These are phyloP conservation scores for Chloebia gouldiae DNA, from an alignment of 2,113 vertebrate genomes.

Conservation along the genomic window DNA sequence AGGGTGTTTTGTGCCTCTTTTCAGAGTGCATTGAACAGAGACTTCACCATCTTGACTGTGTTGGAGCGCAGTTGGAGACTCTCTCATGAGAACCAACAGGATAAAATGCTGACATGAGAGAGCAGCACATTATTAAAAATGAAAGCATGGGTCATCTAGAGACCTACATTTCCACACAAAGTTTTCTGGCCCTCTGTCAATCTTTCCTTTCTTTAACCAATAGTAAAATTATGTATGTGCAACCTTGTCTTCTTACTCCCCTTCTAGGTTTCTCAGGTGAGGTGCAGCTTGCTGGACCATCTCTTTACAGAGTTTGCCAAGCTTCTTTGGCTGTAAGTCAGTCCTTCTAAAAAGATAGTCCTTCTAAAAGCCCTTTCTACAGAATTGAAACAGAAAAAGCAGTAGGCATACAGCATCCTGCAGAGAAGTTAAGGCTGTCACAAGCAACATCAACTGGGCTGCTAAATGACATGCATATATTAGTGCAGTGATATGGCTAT, in stretches of 20 bases:
- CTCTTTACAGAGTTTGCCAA: neutral
- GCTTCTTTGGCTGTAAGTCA: neutral
- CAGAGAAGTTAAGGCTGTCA: neutral
- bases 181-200: neutral
- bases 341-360: neutral
- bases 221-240: neutral
- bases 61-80: neutral
- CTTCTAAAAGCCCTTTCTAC: neutral
- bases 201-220: neutral
- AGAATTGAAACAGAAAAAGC: neutral
- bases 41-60: neutral
- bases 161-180: neutral
- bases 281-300: neutral
- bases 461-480: neutral
- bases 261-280: neutral
- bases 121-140: neutral
- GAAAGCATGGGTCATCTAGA: neutral
- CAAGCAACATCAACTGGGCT: neutral
- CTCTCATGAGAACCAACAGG: neutral
- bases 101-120: neutral
- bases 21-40: neutral
- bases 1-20: neutral
- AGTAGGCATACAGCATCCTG: neutral
- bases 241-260: neutral
- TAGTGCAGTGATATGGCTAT: neutral